Conservation (phyloP, 2,888 invertebrate species). For the Teinopalpus imperialis region DNA sequence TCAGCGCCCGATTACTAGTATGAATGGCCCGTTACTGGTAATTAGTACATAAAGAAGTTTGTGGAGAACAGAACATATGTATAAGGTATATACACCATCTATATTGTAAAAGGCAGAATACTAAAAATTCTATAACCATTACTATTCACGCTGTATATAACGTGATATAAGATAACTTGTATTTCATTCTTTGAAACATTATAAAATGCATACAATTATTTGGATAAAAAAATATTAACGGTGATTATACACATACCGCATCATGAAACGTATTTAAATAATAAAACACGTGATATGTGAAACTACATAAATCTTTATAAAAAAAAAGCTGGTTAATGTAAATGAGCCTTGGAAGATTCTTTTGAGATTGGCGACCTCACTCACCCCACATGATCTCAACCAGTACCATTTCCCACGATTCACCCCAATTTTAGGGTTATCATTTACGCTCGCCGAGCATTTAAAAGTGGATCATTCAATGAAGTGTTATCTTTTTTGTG, state of each 20-base stretch:
- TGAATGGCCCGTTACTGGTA: too few relatives aligned
- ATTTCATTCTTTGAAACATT: too few relatives aligned
- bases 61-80: too few relatives aligned
- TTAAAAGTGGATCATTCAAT: conserved; percentile 67
- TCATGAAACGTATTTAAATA: conserved; percentile 23
- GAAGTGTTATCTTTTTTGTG: conserved; percentile 56
- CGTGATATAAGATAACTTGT: too few relatives aligned
- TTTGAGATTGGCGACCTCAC: conserved; percentile 48
- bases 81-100: too few relatives aligned
- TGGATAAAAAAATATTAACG: conserved; percentile 5
- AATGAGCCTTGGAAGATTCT: conserved; percentile 55
- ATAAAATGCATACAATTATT: too few relatives aligned
- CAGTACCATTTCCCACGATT: conserved; percentile 62
- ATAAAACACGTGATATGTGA: conserved; percentile 12
- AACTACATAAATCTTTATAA: conserved; percentile 20
- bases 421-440: conserved; percentile 77
- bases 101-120: too few relatives aligned
- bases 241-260: neutral
- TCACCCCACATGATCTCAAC: conserved; percentile 43
- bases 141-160: too few relatives aligned
- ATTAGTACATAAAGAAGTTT: too few relatives aligned
- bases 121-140: too few relatives aligned
- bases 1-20: too few relatives aligned
- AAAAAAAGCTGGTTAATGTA: conserved; percentile 49
- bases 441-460: conserved; percentile 52